phyloP scores from a whole-genome alignment of 1,140 invertebrate species.

The Archegozetes longisetosus region DNA sequence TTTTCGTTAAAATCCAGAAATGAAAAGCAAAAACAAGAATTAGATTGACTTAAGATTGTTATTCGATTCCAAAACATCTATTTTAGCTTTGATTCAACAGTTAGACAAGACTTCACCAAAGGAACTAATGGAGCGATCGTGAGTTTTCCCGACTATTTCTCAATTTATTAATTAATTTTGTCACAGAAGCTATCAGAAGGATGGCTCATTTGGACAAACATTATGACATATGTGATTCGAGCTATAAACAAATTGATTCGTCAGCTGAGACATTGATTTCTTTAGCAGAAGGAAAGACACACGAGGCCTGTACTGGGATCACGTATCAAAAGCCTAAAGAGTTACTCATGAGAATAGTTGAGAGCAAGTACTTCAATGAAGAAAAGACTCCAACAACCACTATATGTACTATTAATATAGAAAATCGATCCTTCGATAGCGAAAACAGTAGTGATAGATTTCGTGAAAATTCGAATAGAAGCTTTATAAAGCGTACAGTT shows the following conservation, averaged over 20 bases:
- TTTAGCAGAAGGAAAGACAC: constrained; percentile 61
- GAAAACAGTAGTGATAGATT: too few species aligned
- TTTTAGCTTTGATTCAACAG: constrained; percentile 49
- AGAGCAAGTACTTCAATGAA: constrained; percentile 2
- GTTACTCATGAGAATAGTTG: constrained; percentile 3
- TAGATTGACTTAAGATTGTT: constrained; percentile 41
- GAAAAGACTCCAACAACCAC: not conserved
- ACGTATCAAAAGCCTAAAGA: constrained; percentile 12
- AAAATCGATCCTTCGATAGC: too few species aligned
- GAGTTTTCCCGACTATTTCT: constrained; percentile 19
- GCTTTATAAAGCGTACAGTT: too few species aligned
- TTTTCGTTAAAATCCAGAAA: too few species aligned
- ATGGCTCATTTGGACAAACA: constrained; percentile 49
- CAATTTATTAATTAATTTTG: not conserved
- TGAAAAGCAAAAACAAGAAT: constrained; percentile 40
- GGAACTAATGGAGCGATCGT: constrained; percentile 59
- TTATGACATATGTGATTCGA: constrained; percentile 27
- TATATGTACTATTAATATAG: not conserved
- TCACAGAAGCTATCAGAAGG: constrained; percentile 46
- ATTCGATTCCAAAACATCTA: constrained; percentile 52
- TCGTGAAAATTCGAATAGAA: too few species aligned
- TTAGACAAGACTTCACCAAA: constrained; percentile 59
- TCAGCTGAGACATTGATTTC: constrained; percentile 61
- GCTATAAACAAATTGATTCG: constrained; percentile 46
- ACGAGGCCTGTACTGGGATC: constrained; percentile 39